phyloP scores from a whole-genome alignment of 2,888 invertebrate species.

The Plutella xylostella region DNA sequence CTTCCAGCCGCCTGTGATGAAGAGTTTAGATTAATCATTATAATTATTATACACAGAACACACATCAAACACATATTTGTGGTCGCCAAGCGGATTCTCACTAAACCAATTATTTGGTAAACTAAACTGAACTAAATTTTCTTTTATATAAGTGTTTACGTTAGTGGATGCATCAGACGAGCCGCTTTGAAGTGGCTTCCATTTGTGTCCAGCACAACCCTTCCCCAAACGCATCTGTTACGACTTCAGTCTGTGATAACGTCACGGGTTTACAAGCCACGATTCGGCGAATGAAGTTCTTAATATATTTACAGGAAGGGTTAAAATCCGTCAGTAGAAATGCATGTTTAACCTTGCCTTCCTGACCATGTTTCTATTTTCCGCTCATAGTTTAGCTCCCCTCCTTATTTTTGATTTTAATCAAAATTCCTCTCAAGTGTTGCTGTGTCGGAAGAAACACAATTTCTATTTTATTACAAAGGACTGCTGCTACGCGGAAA shows the following conservation, averaged over 20 bases:
- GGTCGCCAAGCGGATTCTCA: not conserved
- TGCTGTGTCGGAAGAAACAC: constrained; percentile 3
- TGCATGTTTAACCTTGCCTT: not conserved
- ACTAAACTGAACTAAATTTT: constrained; percentile 1
- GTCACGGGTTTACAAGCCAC: constrained; percentile 17
- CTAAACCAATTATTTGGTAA: constrained; percentile 3
- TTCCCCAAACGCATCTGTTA: constrained; percentile 36
- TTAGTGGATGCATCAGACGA: constrained; percentile 38
- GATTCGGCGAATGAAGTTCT: constrained; percentile 9
- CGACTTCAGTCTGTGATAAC: constrained; percentile 28
- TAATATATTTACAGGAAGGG: not conserved
- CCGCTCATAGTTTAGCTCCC: constrained; percentile 2
- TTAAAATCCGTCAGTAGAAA: not conserved
- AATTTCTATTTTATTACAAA: not conserved
- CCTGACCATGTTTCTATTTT: constrained; percentile 10
- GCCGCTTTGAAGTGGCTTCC: constrained; percentile 58
- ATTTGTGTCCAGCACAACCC: constrained; percentile 55
- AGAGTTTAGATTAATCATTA: not conserved
- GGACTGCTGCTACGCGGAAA: not conserved
- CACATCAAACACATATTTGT: constrained; percentile 3
- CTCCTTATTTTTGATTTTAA: constrained; percentile 24
- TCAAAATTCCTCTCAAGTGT: constrained; percentile 17
- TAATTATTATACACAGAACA: too few relatives aligned
- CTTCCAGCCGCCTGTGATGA: too few relatives aligned
- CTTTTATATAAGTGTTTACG: constrained; percentile 38